Conservation (phyloP, 2,113 vertebrate species). For the Pristiophorus japonicus region DNA sequence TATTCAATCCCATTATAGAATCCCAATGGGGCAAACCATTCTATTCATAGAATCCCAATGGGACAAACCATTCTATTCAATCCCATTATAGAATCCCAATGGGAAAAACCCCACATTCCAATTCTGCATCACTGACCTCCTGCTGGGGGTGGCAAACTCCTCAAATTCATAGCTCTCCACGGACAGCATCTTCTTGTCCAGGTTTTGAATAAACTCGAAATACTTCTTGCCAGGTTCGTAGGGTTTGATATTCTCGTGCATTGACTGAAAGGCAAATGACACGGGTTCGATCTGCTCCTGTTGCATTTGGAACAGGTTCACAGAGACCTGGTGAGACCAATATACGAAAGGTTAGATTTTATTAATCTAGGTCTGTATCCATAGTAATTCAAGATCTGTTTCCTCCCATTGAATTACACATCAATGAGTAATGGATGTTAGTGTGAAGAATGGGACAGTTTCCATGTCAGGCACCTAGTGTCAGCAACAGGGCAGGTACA, state of each 20-base stretch:
- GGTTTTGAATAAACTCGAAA: conserved; percentile 62
- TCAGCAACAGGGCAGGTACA: neutral
- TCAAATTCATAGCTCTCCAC: conserved; percentile 63
- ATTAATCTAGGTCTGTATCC: neutral
- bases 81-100: neutral
- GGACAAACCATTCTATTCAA: neutral
- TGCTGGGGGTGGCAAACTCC: conserved; percentile 54
- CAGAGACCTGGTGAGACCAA: conserved; percentile 61
- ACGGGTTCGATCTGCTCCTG: conserved; percentile 63
- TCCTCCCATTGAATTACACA: neutral
- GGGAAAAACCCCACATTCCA: neutral
- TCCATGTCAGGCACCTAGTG: neutral
- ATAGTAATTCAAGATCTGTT: neutral
- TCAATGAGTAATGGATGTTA: neutral
- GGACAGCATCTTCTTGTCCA: conserved; percentile 48
- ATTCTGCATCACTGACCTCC: conserved; percentile 55
- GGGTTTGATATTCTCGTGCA: conserved; percentile 66
- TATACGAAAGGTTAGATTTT: neutral
- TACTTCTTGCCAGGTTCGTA: conserved; percentile 73
- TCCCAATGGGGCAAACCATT: neutral
- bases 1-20: too few species aligned
- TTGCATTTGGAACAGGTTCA: conserved; percentile 76
- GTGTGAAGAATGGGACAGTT: neutral
- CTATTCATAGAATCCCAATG: neutral
- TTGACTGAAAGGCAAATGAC: conserved; percentile 62